Evolutionary conservation across 2,113 vertebrate species (phyloP), one percentile per base, ranked within the genome.

Genomic region (Syrmaticus mikado): DNA sequence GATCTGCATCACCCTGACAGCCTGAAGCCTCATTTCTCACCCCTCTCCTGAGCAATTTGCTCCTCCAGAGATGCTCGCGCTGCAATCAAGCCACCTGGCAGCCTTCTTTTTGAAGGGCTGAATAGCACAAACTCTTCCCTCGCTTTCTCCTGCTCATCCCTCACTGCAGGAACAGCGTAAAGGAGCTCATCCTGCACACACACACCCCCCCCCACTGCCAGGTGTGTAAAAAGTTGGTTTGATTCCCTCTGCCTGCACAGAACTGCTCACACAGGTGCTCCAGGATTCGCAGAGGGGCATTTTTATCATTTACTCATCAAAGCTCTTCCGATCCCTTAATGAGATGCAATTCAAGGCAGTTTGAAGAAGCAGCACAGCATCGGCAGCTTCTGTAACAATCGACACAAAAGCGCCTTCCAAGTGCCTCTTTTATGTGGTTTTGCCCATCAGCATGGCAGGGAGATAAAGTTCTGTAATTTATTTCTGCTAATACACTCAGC

Each of bases 391-490:
- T 7, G 1, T 40, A 78, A 67, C 80, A 75, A 88, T 67, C 16
- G 5, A 65, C 80, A 84, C 80, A 90, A 88, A 95, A 95, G 77
- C 46, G 0, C 68, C 77, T 90, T 80, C 90, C 61, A 45, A 94
- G 90, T 62, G 90, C 55, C 79, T 93, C 85, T 87, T 94, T 94
- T 66, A 87, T 90, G 90, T 77, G 68, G 41, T 38, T 95, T 80
- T 90, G 30, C 80, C 77, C 83, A 58, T 86, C 84, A 90, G 67
- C 10, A 0, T 55, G 86, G 83, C 92, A 86, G 52, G 55, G 86
- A 88, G 77, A 94, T 86, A 92, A 95, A 96, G 64, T 79, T 65
- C 53, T 8, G 11, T 82, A 52, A 94, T 96, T 95, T 93, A 93
- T 93, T 84, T 62, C 62, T 58, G 28, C 83, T 90, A 93, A 96